phyloP scores from a whole-genome alignment of 2,888 invertebrate genomes.

The Digitonthophagus gazella region DNA sequence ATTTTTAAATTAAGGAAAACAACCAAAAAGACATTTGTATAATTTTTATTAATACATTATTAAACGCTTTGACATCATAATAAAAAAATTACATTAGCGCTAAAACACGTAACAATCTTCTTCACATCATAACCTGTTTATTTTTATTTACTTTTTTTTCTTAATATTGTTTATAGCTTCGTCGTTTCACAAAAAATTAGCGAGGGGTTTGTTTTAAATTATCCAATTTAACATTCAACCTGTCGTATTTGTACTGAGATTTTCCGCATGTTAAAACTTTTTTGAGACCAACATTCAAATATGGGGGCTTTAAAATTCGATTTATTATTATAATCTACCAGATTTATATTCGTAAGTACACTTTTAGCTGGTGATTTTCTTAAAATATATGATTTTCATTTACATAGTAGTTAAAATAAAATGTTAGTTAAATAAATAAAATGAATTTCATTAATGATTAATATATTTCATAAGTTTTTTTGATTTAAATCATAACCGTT shows the following conservation, averaged over 20 bases:
- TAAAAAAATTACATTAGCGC: not conserved
- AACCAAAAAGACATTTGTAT: not conserved
- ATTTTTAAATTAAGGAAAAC: no score
- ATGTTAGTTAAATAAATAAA: not conserved
- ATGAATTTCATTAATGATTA: no score
- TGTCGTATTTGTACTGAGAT: not conserved
- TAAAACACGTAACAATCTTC: not conserved
- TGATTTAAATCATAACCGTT: constrained; percentile 36
- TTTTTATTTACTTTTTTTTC: not conserved
- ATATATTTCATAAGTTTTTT: no score
- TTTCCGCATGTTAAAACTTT: not conserved
- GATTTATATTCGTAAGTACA: not conserved
- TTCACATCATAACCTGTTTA: not conserved
- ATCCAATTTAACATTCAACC: not conserved
- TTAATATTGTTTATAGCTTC: not conserved
- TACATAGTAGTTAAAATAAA: no score
- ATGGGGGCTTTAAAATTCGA: not conserved
- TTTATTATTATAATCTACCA: not conserved
- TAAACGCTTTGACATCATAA: not conserved
- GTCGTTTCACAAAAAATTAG: not conserved
- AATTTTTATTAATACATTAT: not conserved
- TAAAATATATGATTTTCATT: no score
- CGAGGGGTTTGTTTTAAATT: not conserved
- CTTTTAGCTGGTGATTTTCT: not conserved
- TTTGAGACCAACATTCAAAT: not conserved